Base-by-base conservation (phyloP, 2,797 vertebrate species). In the Heterohyrax brucei region DNA sequence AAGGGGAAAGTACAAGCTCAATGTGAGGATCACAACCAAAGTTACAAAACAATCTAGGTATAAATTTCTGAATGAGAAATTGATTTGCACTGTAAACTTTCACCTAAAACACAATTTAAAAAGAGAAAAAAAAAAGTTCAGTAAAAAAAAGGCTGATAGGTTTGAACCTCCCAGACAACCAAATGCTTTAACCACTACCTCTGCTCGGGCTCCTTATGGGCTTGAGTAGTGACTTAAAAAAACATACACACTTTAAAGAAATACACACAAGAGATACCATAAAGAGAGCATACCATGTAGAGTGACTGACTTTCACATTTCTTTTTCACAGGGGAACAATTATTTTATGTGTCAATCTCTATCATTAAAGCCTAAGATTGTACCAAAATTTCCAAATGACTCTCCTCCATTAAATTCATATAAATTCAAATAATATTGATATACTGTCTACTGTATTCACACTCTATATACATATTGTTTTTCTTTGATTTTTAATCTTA, bases 301-400 rank as follows among this genome's bases (percentile, higher is more conserved):
- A 82, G 33, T 12, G 75, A 59, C 10, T 79, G 33, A 48, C 14
- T 75, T 92, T 28, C 62, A 84, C 8, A 88, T 21, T 48, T 62
- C 30, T 10, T 83, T 87, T 77, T 66, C 78, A 78, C 5, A 68
- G 2, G 62, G 18, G n/a, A 70, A 77, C 61, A 64, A 66, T 66
- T 91, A 88, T 75, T 79, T 84, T 48, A 68, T 46, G 30, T 56
- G 61, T 68, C 82, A 72, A 82, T 24, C 82, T 79, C 13, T 48
- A 50, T 30, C 61, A 75, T 56, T 80, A 75, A 73, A 33, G 19
- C 22, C 79, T 85, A 89, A 16, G 19, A 64, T 48, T 62, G 78
- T 28, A 70, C 10, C 81, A 77, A 90, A 95, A 72, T 70, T 93
- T 62, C 33, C 84, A 88, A 91, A 44, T 88, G 10, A 91, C 84